Conservation (phyloP, 1,140 invertebrate species). For the Calliphora vicina region DNA sequence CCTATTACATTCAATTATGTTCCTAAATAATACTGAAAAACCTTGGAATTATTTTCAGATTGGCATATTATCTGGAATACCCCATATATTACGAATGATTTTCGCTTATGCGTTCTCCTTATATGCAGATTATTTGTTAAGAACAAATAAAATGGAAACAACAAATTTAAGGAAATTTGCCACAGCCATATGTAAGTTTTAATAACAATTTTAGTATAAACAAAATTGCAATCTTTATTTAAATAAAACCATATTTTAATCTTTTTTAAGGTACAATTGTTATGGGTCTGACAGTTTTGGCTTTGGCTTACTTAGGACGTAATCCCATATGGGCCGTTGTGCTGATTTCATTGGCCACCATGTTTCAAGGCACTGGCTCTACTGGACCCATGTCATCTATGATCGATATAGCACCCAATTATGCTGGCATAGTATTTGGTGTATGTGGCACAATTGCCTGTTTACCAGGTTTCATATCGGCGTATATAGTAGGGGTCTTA, state of each 20-base stretch:
- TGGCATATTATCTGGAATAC: conserved; percentile 71
- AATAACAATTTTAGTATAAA: not conserved
- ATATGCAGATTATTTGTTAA: conserved; percentile 69
- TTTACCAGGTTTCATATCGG: conserved; percentile 66
- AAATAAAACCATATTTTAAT: not conserved
- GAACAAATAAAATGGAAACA: conserved; percentile 67
- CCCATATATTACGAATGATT: conserved; percentile 70
- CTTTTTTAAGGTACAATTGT: not conserved
- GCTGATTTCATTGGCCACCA: conserved; percentile 68
- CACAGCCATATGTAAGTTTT: conserved; percentile 67
- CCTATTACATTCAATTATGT: too few relatives aligned
- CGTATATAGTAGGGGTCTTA: conserved; percentile 66
- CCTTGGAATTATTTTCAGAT: conserved; percentile 67
- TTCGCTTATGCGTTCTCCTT: conserved; percentile 70
- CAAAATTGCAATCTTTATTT: not conserved
- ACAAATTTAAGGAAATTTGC: conserved; percentile 73
- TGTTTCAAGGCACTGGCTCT: conserved; percentile 69
- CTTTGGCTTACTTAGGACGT: conserved; percentile 68
- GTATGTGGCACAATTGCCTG: conserved; percentile 64
- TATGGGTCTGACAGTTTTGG: conserved; percentile 63
- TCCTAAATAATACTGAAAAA: too few relatives aligned
- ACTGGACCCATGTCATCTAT: conserved; percentile 68
- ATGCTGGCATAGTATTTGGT: conserved; percentile 67
- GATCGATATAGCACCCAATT: conserved; percentile 72
- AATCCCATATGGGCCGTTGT: conserved; percentile 66